These are phyloP conservation scores for Aselliscus stoliczkanus DNA, from an alignment of 2,797 vertebrate species.

Conservation along the genomic window DNA sequence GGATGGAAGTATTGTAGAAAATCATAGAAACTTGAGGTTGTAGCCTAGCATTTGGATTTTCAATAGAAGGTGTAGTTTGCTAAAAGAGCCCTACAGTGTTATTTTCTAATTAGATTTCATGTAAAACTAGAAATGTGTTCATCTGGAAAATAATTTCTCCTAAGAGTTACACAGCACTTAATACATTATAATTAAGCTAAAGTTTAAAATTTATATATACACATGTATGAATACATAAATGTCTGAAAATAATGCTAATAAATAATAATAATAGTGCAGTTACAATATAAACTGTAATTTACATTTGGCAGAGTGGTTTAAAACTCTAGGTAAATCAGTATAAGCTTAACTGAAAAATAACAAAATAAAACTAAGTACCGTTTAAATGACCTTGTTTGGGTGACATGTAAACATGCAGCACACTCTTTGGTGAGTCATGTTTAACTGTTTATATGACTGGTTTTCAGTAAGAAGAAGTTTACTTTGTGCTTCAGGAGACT, in stretches of 20 bases:
- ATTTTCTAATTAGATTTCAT: constrained; percentile 13
- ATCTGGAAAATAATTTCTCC: constrained; percentile 26
- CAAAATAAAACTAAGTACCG: neutral
- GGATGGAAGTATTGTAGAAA: neutral
- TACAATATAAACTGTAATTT: neutral
- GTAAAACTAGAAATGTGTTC: constrained; percentile 23
- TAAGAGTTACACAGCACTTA: constrained; percentile 25
- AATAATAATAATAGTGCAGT: neutral
- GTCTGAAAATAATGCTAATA: constrained; percentile 39
- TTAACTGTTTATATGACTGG: neutral
- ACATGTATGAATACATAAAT: neutral
- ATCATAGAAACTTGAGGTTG: neutral
- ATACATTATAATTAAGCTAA: constrained; percentile 33
- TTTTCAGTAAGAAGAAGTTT: neutral
- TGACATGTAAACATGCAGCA: neutral
- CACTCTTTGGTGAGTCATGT: neutral
- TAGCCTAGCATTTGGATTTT: neutral
- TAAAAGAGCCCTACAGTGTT: neutral
- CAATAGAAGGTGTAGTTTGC: neutral
- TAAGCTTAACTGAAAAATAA: neutral
- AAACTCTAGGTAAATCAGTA: neutral
- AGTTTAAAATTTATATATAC: neutral
- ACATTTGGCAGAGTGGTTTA: neutral
- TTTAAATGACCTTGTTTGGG: neutral
- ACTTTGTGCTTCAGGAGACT: neutral